A percentile compares a stretch with the other conserved stretches of the same genome.
These are phyloP conservation scores for Limnodromus scolopaceus DNA, from an alignment of 2,797 vertebrate species.

Conservation along the genomic window DNA sequence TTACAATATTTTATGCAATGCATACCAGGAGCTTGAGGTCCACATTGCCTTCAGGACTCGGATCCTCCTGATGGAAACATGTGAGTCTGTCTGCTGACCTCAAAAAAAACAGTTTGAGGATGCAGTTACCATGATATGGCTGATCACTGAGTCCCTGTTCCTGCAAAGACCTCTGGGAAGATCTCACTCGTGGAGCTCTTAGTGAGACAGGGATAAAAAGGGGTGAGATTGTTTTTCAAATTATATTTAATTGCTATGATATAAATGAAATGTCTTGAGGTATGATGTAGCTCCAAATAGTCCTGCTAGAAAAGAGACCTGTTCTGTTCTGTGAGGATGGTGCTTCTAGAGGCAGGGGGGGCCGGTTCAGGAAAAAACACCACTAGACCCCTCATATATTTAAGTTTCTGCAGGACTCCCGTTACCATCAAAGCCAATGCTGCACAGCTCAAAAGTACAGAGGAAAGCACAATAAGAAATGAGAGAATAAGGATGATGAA, in stretches of 20 bases:
- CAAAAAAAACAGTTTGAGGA: neutral
- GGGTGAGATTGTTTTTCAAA: neutral
- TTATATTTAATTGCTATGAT: neutral
- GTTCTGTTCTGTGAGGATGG: neutral
- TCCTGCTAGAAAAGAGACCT: neutral
- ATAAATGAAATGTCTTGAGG: neutral
- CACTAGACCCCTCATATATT: fast-evolving
- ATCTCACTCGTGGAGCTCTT: neutral
- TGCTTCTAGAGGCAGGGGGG: neutral
- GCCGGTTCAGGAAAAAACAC: neutral
- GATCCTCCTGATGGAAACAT: neutral
- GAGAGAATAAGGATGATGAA: neutral
- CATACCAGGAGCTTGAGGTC: neutral
- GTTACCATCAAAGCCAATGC: fast-evolving
- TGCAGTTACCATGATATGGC: fast-evolving
- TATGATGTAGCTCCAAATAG: neutral
- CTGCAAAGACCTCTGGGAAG: neutral
- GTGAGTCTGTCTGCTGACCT: neutral
- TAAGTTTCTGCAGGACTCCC: neutral
- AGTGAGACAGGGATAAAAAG: neutral
- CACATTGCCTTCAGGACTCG: fast-evolving
- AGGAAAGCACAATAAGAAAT: neutral
- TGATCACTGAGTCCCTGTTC: neutral
- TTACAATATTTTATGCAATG: fast-evolving
- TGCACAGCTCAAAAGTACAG: fast-evolving